Conservation (phyloP, 2,888 invertebrate species). For the Trichogramma evanescens region DNA sequence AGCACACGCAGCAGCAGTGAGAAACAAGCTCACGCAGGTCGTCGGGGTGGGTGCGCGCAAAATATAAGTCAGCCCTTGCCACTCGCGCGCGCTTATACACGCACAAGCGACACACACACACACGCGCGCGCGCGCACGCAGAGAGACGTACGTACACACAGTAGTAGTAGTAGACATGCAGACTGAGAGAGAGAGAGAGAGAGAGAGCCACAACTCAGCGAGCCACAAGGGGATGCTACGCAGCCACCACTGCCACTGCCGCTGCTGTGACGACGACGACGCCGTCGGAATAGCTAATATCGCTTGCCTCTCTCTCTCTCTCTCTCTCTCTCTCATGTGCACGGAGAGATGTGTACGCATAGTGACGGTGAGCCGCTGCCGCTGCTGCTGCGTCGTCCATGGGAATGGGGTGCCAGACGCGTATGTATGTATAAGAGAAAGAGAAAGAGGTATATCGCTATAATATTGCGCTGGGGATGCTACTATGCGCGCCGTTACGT, state of each 20-base stretch:
- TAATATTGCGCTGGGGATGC: too few relatives aligned
- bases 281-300: conserved; percentile 38
- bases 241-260: background rate
- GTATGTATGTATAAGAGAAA: background rate
- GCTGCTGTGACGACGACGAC: conserved; percentile 22
- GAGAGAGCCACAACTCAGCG: background rate
- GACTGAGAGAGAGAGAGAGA: background rate
- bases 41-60: too few relatives aligned
- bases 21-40: too few relatives aligned
- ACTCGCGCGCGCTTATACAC: too few relatives aligned
- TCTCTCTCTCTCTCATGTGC: background rate
- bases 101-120: too few relatives aligned
- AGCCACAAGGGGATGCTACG: background rate
- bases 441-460: too few relatives aligned
- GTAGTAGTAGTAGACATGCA: too few relatives aligned
- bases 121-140: background rate
- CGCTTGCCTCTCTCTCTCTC: conserved; percentile 6
- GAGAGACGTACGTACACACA: background rate
- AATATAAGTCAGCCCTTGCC: too few relatives aligned
- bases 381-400: background rate
- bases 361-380: too few relatives aligned
- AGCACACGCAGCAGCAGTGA: too few relatives aligned
- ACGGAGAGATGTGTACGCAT: too few relatives aligned
- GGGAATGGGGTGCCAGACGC: conserved; percentile 4
- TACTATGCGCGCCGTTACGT: background rate